Percentiles rank a stretch among this genome's conserved stretches.
Evolutionary conservation across 1,140 invertebrate species (phyloP).

Genomic region (Drosophila virilis): DNA sequence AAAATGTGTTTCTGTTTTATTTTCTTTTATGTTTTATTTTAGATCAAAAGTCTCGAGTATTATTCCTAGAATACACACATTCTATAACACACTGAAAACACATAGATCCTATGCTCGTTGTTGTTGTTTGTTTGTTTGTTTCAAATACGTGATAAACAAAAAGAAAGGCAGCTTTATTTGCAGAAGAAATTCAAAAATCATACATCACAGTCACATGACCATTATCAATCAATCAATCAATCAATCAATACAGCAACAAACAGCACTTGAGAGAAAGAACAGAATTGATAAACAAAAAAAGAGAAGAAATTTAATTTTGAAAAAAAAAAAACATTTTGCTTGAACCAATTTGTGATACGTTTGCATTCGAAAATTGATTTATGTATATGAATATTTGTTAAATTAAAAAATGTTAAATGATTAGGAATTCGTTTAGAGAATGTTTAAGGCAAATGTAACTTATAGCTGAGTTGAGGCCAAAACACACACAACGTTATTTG

Average conservation of each 20-base stretch:
- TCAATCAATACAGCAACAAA: neutral
- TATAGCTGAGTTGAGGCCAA: constrained; percentile 74
- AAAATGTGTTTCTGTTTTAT: constrained; percentile 45
- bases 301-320: too few relatives aligned
- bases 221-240: too few relatives aligned
- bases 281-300: too few relatives aligned
- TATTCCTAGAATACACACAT: constrained; percentile 57
- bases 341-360: constrained; percentile 4
- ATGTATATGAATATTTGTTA: neutral
- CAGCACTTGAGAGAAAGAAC: neutral
- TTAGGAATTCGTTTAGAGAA: constrained; percentile 8
- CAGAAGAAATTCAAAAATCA: constrained; percentile 3
- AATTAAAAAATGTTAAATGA: neutral
- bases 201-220: too few relatives aligned
- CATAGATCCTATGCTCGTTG: neutral
- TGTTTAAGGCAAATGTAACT: constrained; percentile 38
- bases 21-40: constrained; percentile 76
- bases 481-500: constrained; percentile 31
- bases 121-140: neutral
- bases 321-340: neutral
- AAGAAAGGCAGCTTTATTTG: constrained; percentile 27
- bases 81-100: constrained; percentile 5
- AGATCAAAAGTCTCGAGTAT: constrained; percentile 78
- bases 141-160: neutral
- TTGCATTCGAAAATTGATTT: neutral